phyloP scores from a whole-genome alignment of 35 echinoderm and acorn worm species.

The Acanthaster planci region DNA sequence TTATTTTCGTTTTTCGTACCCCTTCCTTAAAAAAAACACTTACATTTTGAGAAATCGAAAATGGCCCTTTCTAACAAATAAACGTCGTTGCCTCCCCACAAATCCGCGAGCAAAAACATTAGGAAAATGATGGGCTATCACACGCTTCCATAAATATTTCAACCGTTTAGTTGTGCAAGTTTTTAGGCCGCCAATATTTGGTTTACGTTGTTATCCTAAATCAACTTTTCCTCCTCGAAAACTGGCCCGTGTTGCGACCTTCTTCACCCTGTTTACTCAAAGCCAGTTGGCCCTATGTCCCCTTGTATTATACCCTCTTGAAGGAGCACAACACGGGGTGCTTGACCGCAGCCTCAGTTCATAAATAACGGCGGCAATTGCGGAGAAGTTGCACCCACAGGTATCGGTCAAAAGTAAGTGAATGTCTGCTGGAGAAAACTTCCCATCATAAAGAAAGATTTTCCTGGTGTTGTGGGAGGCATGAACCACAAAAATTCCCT shows the following conservation, averaged over 20 bases:
- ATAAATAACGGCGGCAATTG: neutral
- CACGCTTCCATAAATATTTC: slow-evolving; percentile 5
- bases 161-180: slow-evolving; percentile 10
- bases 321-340: neutral
- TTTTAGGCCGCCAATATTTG: slow-evolving; percentile 27
- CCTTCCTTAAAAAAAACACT: no score
- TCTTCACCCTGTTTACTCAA: slow-evolving; percentile 1
- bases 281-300: neutral
- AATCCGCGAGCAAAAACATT: no score
- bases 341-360: neutral
- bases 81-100: no score
- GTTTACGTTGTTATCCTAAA: slow-evolving; percentile 22
- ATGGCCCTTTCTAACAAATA: no score
- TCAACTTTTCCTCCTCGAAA: slow-evolving; percentile 8
- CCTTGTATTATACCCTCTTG: neutral
- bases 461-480: no score
- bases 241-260: neutral
- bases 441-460: no score
- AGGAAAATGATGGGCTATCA: neutral
- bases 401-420: no score
- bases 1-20: no score
- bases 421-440: no score
- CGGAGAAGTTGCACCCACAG: no score
- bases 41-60: no score
- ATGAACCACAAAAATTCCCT: no score